phyloP scores from a whole-genome alignment of 1,140 invertebrate species.

The Antheraea pernyi region DNA sequence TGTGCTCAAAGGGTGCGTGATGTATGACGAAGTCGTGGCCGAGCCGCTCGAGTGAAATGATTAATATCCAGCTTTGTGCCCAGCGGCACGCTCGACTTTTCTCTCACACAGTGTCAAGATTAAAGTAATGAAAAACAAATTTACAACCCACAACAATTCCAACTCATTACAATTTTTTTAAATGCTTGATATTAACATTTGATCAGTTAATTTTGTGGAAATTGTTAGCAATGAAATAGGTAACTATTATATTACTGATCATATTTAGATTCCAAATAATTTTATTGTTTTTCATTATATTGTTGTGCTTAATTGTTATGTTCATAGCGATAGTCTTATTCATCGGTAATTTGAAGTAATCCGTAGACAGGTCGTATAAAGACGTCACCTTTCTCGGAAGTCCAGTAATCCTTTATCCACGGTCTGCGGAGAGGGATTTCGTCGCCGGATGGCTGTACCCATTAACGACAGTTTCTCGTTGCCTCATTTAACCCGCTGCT shows the following conservation, averaged over 20 bases:
- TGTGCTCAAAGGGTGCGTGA: constrained; percentile 57
- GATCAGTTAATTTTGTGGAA: background rate
- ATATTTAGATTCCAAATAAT: too few relatives aligned
- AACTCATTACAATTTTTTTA: background rate
- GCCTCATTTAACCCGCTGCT: constrained; percentile 76
- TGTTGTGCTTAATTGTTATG: too few relatives aligned
- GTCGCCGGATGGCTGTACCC: constrained; percentile 56
- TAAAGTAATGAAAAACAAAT: constrained; percentile 51
- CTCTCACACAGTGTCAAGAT: constrained; percentile 29
- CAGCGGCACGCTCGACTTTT: constrained; percentile 26
- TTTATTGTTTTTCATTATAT: too few relatives aligned
- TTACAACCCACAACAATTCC: constrained; percentile 26
- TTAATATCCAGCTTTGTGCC: constrained; percentile 51
- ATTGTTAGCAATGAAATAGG: too few relatives aligned
- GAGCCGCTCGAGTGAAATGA: constrained; percentile 50
- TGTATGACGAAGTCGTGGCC: constrained; percentile 45
- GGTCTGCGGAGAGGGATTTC: constrained; percentile 34
- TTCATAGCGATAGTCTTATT: background rate
- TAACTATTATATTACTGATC: too few relatives aligned
- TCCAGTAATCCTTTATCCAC: constrained; percentile 40
- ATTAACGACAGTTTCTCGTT: constrained; percentile 72
- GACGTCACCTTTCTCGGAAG: constrained; percentile 41
- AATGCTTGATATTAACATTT: background rate
- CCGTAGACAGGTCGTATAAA: constrained; percentile 29
- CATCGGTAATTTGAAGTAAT: background rate